phyloP scores from a whole-genome alignment of 2,797 vertebrate species.

The Etheostoma nigrum region DNA sequence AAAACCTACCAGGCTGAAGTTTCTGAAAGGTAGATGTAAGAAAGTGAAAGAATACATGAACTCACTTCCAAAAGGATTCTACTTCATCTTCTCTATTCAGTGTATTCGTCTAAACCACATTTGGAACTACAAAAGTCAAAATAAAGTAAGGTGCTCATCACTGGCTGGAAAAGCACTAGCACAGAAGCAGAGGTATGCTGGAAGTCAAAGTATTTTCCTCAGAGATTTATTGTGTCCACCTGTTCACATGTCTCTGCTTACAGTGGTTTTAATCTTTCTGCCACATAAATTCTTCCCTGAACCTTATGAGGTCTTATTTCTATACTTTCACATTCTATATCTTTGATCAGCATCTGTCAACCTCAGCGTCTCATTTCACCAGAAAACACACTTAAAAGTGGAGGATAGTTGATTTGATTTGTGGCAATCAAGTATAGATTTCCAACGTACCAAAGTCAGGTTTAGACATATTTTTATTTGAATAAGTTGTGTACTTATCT shows the following conservation, averaged over 20 bases:
- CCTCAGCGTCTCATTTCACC: constrained; percentile 12
- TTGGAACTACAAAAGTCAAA: constrained; percentile 14
- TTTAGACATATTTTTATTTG: neutral
- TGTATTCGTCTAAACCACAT: constrained; percentile 1
- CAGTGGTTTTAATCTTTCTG: constrained; percentile 60
- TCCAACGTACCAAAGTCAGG: neutral
- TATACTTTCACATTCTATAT: constrained; percentile 36
- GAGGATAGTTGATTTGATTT: constrained; percentile 22
- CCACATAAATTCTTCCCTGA: constrained; percentile 57
- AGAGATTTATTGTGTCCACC: constrained; percentile 69
- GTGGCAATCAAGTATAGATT: neutral
- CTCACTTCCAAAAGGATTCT: neutral
- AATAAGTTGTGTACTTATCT: neutral
- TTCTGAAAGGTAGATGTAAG: neutral
- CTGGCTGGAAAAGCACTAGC: neutral
- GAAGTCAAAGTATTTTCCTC: constrained; percentile 24
- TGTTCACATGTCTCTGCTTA: constrained; percentile 68
- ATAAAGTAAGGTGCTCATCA: constrained; percentile 14
- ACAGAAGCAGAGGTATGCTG: constrained; percentile 35
- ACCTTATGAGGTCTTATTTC: constrained; percentile 59
- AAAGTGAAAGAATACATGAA: neutral
- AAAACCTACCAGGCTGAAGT: neutral
- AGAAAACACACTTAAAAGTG: constrained; percentile 13
- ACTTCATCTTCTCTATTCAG: neutral
- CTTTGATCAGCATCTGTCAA: constrained; percentile 57